These are phyloP conservation scores for Hypotaenidia okinawae DNA, from an alignment of 2,797 vertebrate genomes.

Conservation along the genomic window DNA sequence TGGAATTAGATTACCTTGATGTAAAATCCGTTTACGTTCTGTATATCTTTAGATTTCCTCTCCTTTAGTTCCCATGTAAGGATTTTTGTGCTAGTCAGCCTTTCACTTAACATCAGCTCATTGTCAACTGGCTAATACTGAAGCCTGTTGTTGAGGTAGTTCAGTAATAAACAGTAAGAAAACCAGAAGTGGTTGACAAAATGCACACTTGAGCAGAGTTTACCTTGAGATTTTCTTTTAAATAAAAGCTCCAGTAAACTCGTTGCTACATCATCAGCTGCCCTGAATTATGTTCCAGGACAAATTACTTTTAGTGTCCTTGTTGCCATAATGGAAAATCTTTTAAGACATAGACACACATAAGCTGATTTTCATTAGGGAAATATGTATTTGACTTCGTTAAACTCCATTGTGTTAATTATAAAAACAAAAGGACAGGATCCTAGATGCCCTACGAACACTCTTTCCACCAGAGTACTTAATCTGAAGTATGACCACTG, in stretches of 20 bases:
- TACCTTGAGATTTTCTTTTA: constrained; percentile 7
- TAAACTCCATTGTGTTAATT: background rate
- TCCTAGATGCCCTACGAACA: background rate
- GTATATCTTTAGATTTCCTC: background rate
- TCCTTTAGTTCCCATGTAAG: background rate
- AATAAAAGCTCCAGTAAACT: background rate
- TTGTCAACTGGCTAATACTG: background rate
- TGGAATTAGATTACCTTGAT: background rate
- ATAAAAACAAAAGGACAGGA: background rate
- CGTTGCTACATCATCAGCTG: background rate
- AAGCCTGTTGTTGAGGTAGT: background rate
- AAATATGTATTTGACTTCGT: background rate
- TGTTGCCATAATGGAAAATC: background rate
- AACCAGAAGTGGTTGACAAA: background rate
- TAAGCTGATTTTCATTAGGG: background rate
- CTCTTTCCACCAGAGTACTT: background rate
- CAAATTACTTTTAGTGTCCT: background rate
- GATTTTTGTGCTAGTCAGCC: constrained; percentile 8
- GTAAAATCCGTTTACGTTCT: background rate
- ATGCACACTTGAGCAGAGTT: background rate
- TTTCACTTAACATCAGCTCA: background rate
- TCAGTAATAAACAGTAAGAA: background rate
- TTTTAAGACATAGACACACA: background rate
- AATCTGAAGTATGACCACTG: background rate
- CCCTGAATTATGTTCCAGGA: background rate